phyloP scores from a whole-genome alignment of 2,888 invertebrate genomes.

The Netelia inedita region DNA sequence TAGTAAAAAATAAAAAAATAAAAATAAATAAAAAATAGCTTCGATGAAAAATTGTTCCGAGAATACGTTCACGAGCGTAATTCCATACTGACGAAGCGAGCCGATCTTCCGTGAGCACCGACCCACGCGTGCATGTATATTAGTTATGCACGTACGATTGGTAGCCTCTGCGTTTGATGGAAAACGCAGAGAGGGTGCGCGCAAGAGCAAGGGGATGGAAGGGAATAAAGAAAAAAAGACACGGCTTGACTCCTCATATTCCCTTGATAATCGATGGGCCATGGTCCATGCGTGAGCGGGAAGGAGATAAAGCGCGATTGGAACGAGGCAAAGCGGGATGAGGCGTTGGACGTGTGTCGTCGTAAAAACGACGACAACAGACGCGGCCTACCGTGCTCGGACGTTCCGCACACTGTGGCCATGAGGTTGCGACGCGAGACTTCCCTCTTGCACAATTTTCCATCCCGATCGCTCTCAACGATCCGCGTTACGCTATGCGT shows the following conservation, averaged over 20 bases:
- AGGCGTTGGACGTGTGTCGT: slow-evolving; percentile 19
- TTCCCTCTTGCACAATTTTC: slow-evolving; percentile 34
- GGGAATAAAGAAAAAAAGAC: slow-evolving; percentile 4
- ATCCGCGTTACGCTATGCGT: background rate
- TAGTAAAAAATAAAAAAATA: no score
- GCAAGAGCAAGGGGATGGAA: background rate
- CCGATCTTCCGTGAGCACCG: background rate
- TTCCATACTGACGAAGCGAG: no score
- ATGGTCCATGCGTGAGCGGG: background rate
- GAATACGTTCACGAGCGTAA: no score
- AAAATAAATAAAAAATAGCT: no score
- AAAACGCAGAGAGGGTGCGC: slow-evolving; percentile 19
- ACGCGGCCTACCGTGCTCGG: slow-evolving; percentile 8
- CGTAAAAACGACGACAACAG: slow-evolving; percentile 61
- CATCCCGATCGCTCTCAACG: slow-evolving; percentile 56
- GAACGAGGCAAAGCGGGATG: slow-evolving; percentile 29
- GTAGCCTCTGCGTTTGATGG: slow-evolving; percentile 30
- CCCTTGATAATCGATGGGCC: slow-evolving; percentile 51
- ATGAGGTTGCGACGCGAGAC: background rate
- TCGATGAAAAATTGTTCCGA: no score
- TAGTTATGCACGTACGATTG: slow-evolving; percentile 18
- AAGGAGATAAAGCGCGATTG: slow-evolving; percentile 18
- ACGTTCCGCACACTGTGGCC: slow-evolving; percentile 10
- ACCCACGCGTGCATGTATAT: background rate
- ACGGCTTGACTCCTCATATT: slow-evolving; percentile 23